Base-by-base conservation (phyloP, 2,888 invertebrate genomes). In the Monopis laevigella region DNA sequence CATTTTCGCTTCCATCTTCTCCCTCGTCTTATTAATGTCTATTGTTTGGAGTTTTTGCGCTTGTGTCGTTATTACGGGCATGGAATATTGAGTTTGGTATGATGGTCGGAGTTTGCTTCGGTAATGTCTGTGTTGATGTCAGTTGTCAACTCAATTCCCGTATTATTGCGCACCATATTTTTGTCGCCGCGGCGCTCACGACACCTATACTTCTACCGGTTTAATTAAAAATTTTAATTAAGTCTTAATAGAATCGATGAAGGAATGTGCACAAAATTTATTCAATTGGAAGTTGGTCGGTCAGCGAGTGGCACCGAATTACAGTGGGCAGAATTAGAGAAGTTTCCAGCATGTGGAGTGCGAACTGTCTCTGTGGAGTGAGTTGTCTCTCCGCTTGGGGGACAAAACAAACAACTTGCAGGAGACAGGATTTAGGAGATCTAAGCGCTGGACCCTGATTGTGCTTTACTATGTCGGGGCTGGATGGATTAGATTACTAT, bases 21-120 rank as follows among this genome's bases (percentile, higher is more conserved):
- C 29, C 34, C 56, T 55, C 58, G 59, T 62, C 74, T 75, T 77
- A 75, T 77, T 80, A 80, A 78, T 75, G 77, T 71, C 66, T 73
- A 72, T 78, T 77, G 77, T 80, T 78, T 67, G 65, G 65, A 73
- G 69, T 74, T 74, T 63, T 65, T 70, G 66, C 65, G 27, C 43
- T 19, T 17, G 29, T 28, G 21, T 24, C 44, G 67, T 69, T 75
- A 73, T 75, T 71, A 65, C 41, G 64, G 62, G 47, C 55, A 24
- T 51, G 19, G 36, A 36, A 54, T 68, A 64, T 65, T 61, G 66
- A 63, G 41, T 30, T 43, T 36, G 19, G 21, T 36, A 36, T 11
- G 36, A 36, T 36, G 29, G 12, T 29, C 29, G 29, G 5, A 7
- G 24, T n/a, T 5, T 14, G 36, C 36, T 21, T 21, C 21, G 11